These are phyloP conservation scores for Eristalis pertinax DNA, from an alignment of 2,888 invertebrate species.

Conservation along the genomic window DNA sequence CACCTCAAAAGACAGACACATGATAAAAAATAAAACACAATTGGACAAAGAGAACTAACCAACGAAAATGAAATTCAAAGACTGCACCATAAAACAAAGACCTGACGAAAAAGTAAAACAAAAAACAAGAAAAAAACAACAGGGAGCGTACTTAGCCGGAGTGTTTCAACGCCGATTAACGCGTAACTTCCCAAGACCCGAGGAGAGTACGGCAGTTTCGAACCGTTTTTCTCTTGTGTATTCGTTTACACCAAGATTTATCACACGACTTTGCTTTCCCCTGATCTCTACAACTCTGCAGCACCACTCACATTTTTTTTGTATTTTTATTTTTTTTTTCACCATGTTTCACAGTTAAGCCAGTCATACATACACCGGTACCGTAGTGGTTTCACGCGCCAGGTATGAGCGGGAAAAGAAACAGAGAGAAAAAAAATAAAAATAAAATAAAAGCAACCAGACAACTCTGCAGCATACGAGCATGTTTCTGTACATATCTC, in stretches of 20 bases:
- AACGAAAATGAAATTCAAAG: constrained; percentile 61
- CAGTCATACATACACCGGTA: constrained; percentile 54
- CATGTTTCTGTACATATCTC: constrained; percentile 55
- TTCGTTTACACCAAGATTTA: constrained; percentile 60
- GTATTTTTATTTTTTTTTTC: not conserved
- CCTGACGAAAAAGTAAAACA: constrained; percentile 9
- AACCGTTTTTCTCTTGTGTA: constrained; percentile 33
- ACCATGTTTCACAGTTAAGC: constrained; percentile 57
- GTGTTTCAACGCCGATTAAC: constrained; percentile 14
- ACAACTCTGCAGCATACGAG: constrained; percentile 50
- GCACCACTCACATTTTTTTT: constrained; percentile 19
- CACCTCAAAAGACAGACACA: constrained; percentile 16
- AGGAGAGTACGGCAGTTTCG: constrained; percentile 41
- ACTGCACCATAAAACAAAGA: constrained; percentile 40
- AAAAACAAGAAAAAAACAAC: constrained; percentile 3
- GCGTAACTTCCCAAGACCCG: constrained; percentile 39
- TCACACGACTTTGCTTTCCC: constrained; percentile 55
- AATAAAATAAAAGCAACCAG: constrained; percentile 49
- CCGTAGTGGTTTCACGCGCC: constrained; percentile 22
- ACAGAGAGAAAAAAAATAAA: constrained; percentile 11
- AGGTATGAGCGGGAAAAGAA: constrained; percentile 14
- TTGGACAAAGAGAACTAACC: not conserved
- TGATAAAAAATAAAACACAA: not conserved
- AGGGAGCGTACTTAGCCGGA: constrained; percentile 4
- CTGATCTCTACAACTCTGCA: constrained; percentile 15